Conservation (phyloP, 2,797 vertebrate species). For the Botia kubotai region DNA sequence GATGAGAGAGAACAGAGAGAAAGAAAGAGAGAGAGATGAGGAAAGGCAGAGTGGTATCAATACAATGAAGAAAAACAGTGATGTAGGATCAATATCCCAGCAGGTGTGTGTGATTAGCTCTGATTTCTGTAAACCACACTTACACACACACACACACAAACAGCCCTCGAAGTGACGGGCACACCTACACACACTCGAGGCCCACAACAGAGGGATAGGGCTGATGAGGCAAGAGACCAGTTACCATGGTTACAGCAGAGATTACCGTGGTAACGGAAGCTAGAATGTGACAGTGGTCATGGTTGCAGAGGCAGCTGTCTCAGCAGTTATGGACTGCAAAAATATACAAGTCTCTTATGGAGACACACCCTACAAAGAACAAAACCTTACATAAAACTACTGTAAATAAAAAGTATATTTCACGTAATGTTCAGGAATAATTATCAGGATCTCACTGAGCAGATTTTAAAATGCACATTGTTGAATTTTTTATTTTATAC, state of each 20-base stretch:
- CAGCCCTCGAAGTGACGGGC: constrained; percentile 13
- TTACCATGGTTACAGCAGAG: constrained; percentile 50
- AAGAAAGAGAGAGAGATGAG: constrained; percentile 64
- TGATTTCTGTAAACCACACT: constrained; percentile 36
- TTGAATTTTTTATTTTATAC: too few species aligned
- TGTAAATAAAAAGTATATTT: too few species aligned
- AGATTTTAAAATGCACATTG: too few species aligned
- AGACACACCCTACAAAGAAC: not conserved
- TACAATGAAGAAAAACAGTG: constrained; percentile 24
- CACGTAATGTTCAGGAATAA: too few species aligned
- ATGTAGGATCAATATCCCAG: constrained; percentile 31
- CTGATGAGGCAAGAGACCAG: constrained; percentile 39
- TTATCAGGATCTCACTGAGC: too few species aligned
- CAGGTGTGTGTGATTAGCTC: constrained; percentile 20
- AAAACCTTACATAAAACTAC: not conserved
- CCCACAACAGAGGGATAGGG: constrained; percentile 46
- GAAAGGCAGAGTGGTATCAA: constrained; percentile 3
- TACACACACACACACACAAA: constrained; percentile 22
- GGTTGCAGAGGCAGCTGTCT: constrained; percentile 51
- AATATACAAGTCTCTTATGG: constrained; percentile 18
- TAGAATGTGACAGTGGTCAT: constrained; percentile 49
- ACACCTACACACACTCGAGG: constrained; percentile 46
- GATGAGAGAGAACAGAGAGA: not conserved
- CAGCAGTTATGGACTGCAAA: constrained; percentile 26
- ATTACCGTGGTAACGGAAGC: constrained; percentile 54